A percentile compares a stretch with the other conserved stretches of the same genome.
These are phyloP conservation scores for Calidris pygmaea DNA, from an alignment of 2,113 vertebrate genomes.

Conservation along the genomic window DNA sequence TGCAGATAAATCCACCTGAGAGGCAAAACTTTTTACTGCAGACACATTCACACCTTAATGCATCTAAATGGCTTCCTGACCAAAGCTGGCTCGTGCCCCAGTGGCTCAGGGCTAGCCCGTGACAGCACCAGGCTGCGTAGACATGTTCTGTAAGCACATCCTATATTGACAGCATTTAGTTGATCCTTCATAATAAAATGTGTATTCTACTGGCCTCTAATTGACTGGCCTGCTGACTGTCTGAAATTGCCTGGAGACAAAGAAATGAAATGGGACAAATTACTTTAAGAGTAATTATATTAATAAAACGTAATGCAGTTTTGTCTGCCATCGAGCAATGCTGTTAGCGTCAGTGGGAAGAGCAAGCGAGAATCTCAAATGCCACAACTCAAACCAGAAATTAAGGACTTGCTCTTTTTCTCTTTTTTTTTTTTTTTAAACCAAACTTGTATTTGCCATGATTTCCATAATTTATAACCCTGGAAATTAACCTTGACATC, in stretches of 20 bases:
- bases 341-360: not conserved
- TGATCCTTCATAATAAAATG: not conserved
- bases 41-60: not conserved
- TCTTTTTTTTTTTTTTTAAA: not conserved
- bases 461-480: conserved; percentile 29
- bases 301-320: not conserved
- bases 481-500: conserved; percentile 48
- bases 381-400: not conserved
- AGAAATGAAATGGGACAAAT: conserved; percentile 22
- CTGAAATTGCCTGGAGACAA: not conserved
- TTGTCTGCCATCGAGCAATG: not conserved
- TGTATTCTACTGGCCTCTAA: not conserved
- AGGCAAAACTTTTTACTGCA: not conserved
- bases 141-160: not conserved
- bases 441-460: not conserved
- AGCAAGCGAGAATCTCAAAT: not conserved
- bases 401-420: not conserved
- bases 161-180: not conserved
- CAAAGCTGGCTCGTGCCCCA: not conserved
- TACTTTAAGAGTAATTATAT: conserved; percentile 10
- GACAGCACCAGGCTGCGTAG: not conserved
- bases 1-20: not conserved
- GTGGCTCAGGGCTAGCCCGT: not conserved
- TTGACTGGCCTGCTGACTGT: not conserved
- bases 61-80: not conserved